Base-by-base conservation (phyloP, 2,888 invertebrate genomes). In the Drosophila limbata region DNA sequence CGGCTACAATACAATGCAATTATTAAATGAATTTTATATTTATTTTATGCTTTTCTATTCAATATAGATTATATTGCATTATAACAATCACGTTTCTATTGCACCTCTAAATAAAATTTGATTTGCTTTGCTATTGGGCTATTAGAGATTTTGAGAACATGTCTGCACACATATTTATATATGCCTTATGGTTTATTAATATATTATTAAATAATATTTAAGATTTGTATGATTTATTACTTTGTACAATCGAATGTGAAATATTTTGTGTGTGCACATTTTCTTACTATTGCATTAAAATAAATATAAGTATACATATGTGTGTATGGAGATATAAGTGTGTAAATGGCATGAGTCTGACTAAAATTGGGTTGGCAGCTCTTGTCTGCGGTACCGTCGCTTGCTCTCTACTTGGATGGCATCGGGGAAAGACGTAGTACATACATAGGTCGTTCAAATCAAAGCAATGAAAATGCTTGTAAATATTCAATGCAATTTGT, bases 391-490 rank as follows among this genome's bases (percentile, higher is more conserved):
- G 79, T 84, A 73, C 59, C 70, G 79, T 70, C 79, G 85, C 78
- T 73, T 68, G 62, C 67, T 74, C 68, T 63, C 73, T 73, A 79
- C 50, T 40, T 28, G 28, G 8, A 42, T 39, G 61, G 35, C 13
- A 37, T 37, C 25, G 33, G 33, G 44, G 57, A 33, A 25, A 44
- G 31, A 35, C 48, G 55, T 50, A 28, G 28, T 28, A 28, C 28
- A 28, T 28, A 15, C 42, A 28, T 40, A 48, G 87, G 84, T 86
- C 84, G 82, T 78, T 80, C 66, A 88, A 81, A 85, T 86, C 80
- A 89, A 89, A 86, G 90, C 85, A 84, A 86, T 89, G 89, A 90
- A 90, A 90, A 90, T 90, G 90, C 90, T 88, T 90, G 90, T 90
- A 86, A 90, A 89, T 86, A 79, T 81, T 79, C 79, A 87, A 80